Percentiles rank a stretch among this genome's conserved stretches.
Evolutionary conservation across 2,888 invertebrate species (phyloP).

Genomic region (Troglohyphantes excavatus): DNA sequence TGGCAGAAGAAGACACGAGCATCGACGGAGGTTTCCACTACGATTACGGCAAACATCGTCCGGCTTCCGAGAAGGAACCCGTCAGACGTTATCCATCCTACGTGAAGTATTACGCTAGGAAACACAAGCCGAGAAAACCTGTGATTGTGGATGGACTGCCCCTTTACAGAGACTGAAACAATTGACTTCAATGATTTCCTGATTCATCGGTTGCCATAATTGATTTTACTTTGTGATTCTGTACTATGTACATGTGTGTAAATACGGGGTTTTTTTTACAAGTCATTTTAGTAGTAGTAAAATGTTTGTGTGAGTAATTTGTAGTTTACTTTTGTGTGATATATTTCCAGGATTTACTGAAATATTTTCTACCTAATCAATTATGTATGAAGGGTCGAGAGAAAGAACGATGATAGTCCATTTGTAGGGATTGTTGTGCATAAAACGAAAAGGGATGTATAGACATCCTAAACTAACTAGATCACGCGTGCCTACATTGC

Average conservation of each 20-base stretch:
- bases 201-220: no score
- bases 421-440: no score
- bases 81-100: slow-evolving; percentile 23
- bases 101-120: slow-evolving; percentile 50
- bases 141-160: slow-evolving; percentile 57
- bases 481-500: no score
- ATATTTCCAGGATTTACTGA: no score
- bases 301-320: neutral
- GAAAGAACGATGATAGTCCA: no score
- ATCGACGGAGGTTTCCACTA: slow-evolving; percentile 72
- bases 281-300: neutral
- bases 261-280: neutral
- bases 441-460: no score
- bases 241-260: neutral
- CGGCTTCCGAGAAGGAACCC: neutral
- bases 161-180: slow-evolving; percentile 61
- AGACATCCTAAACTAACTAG: no score
- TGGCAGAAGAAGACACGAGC: slow-evolving; percentile 60
- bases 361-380: no score
- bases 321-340: neutral
- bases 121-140: slow-evolving; percentile 59
- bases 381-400: no score
- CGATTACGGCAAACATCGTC: slow-evolving; percentile 58
- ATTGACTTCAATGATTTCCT: neutral
- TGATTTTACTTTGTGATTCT: no score